Conservation (phyloP, 2,113 vertebrate species). For the Leptosomus discolor region DNA sequence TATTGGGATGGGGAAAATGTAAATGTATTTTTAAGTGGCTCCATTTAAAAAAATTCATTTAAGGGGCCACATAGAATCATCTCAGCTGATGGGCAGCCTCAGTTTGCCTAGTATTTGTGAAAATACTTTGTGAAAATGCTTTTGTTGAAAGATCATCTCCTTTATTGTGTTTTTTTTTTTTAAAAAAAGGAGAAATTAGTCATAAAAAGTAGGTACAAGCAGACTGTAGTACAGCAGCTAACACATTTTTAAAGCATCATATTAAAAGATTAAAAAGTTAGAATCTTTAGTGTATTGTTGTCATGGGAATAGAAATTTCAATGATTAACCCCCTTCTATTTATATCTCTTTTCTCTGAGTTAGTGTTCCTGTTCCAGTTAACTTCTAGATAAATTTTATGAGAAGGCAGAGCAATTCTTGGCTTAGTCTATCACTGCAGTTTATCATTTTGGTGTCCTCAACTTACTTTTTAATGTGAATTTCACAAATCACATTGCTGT, state of each 20-base stretch:
- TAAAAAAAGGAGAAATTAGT: not conserved
- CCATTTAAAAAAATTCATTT: not conserved
- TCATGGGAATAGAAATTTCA: not conserved
- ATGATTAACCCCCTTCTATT: constrained; percentile 35
- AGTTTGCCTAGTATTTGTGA: not conserved
- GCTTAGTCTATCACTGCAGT: not conserved
- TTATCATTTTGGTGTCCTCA: not conserved
- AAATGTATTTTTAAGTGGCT: not conserved
- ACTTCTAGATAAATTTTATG: not conserved
- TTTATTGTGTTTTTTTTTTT: not conserved
- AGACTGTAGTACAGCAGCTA: not conserved
- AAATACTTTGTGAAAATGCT: no score
- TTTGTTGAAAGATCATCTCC: not conserved
- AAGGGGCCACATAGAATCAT: not conserved
- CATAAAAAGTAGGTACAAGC: not conserved
- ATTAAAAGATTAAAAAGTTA: not conserved
- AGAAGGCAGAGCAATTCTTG: not conserved
- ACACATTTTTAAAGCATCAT: not conserved
- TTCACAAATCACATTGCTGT: fast-evolving
- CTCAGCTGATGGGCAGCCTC: not conserved
- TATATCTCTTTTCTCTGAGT: constrained; percentile 7
- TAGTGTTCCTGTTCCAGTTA: not conserved
- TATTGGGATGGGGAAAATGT: not conserved
- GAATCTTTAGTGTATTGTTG: not conserved
- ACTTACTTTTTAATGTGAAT: not conserved